These are phyloP conservation scores for Seira musarum DNA, from an alignment of 2,888 invertebrate genomes.

Conservation along the genomic window DNA sequence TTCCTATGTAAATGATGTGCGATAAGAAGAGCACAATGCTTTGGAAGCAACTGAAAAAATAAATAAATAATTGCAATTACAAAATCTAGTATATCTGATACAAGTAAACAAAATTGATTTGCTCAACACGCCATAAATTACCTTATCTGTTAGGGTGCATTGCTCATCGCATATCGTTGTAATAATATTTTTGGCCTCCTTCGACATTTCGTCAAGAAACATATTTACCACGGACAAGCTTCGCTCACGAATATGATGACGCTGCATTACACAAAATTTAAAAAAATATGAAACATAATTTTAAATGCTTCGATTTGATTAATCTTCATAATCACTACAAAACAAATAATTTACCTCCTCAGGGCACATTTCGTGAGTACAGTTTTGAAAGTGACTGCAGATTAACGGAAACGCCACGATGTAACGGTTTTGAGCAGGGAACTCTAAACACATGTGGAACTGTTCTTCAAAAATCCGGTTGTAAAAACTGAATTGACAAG, in stretches of 20 bases:
- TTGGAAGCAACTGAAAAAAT: slow-evolving; percentile 84
- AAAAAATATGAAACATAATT: too few relatives aligned
- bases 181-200: slow-evolving; percentile 98
- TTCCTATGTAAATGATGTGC: slow-evolving; percentile 91
- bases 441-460: slow-evolving; percentile 98
- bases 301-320: too few relatives aligned
- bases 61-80: too few relatives aligned
- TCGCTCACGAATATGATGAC: slow-evolving; percentile 95
- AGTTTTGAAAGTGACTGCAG: slow-evolving; percentile 98
- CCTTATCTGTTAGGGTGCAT: slow-evolving; percentile 95
- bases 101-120: too few relatives aligned
- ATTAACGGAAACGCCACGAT: slow-evolving; percentile 98
- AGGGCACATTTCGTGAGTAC: slow-evolving; percentile 98
- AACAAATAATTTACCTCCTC: slow-evolving; percentile 86
- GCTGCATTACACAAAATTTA: slow-evolving; percentile 71
- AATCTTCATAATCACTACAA: too few relatives aligned
- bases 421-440: slow-evolving; percentile 98
- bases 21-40: slow-evolving; percentile 93
- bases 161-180: slow-evolving; percentile 99
- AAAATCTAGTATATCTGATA: too few relatives aligned
- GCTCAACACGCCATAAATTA: slow-evolving; percentile 70
- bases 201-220: slow-evolving; percentile 99
- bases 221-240: slow-evolving; percentile 97
- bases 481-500: slow-evolving; percentile 89
- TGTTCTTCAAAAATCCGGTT: slow-evolving; percentile 97